Percentiles rank a stretch among this genome's conserved stretches.
Conservation (phyloP, 2,888 invertebrate genomes). For the Lithosia quadra region DNA sequence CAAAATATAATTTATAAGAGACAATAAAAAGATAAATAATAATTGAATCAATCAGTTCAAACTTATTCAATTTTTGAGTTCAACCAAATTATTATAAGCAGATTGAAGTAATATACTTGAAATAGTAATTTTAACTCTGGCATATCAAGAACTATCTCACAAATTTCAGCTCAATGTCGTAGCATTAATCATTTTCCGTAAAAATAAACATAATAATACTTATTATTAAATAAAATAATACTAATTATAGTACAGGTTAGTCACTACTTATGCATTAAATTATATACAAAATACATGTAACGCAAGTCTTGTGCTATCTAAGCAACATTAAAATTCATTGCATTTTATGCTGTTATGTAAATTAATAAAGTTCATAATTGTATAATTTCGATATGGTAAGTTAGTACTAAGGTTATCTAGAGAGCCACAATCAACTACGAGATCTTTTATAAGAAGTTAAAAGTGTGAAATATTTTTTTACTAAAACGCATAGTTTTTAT, state of each 20-base stretch:
- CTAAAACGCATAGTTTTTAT: too few relatives aligned
- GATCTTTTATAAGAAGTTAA: not conserved
- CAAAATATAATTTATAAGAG: too few relatives aligned
- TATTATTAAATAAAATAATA: slow-evolving; percentile 18
- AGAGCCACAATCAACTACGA: slow-evolving; percentile 16
- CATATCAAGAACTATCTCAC: not conserved
- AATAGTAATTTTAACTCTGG: not conserved
- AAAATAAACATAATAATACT: slow-evolving; percentile 16
- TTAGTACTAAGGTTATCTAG: not conserved
- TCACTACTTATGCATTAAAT: slow-evolving; percentile 53
- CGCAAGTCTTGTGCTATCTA: slow-evolving; percentile 71
- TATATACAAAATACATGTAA: slow-evolving; percentile 66
- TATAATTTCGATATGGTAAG: slow-evolving; percentile 42
- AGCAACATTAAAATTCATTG: slow-evolving; percentile 66
- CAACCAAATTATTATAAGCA: too few relatives aligned
- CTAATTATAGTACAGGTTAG: slow-evolving; percentile 21
- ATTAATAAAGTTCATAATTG: slow-evolving; percentile 25
- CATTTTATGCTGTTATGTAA: slow-evolving; percentile 72
- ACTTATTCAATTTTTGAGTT: not conserved
- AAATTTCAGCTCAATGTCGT: not conserved
- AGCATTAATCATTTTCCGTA: slow-evolving; percentile 22
- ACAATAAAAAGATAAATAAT: not conserved
- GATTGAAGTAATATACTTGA: not conserved
- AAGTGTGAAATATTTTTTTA: not conserved
- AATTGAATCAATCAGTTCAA: not conserved